Percentiles rank a stretch among this genome's conserved stretches.
These are phyloP conservation scores for Dipodomys ordii DNA, from an alignment of 2,113 vertebrate species.

Conservation along the genomic window DNA sequence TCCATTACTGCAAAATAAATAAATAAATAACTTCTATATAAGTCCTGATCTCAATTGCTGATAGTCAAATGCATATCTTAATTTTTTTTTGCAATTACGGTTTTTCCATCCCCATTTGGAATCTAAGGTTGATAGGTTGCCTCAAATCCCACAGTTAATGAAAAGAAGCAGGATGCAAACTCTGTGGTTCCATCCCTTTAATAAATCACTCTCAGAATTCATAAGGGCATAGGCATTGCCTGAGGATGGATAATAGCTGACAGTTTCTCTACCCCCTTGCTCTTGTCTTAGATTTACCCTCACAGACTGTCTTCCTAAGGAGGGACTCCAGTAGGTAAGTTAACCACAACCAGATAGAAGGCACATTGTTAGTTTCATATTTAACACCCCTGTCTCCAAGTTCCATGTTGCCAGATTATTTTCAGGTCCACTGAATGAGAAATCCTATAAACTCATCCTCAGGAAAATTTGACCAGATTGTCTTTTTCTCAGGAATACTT, in stretches of 20 bases:
- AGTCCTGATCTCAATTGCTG: not conserved
- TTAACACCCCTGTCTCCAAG: not conserved
- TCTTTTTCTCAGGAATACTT: not conserved
- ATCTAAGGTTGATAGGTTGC: not conserved
- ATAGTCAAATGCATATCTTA: not conserved
- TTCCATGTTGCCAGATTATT: not conserved
- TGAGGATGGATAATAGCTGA: not conserved
- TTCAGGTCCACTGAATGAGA: not conserved
- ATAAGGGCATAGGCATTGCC: not conserved
- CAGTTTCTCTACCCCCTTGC: not conserved
- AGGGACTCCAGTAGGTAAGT: not conserved
- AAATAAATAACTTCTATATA: too few species aligned
- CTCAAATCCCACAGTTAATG: not conserved
- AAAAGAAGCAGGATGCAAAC: slow-evolving; percentile 9
- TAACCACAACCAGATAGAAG: not conserved
- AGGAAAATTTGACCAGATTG: not conserved
- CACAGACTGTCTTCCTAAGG: not conserved
- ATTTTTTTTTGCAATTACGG: not conserved
- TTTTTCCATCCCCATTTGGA: not conserved
- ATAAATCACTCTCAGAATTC: not conserved
- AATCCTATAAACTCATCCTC: slow-evolving; percentile 15
- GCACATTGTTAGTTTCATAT: not conserved
- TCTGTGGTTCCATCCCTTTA: not conserved
- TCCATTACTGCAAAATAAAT: too few species aligned
- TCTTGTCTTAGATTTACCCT: not conserved